A percentile compares a stretch with the other conserved stretches of the same genome.
Evolutionary conservation across 2,113 vertebrate species (phyloP).

Genomic region (Gobius niger): DNA sequence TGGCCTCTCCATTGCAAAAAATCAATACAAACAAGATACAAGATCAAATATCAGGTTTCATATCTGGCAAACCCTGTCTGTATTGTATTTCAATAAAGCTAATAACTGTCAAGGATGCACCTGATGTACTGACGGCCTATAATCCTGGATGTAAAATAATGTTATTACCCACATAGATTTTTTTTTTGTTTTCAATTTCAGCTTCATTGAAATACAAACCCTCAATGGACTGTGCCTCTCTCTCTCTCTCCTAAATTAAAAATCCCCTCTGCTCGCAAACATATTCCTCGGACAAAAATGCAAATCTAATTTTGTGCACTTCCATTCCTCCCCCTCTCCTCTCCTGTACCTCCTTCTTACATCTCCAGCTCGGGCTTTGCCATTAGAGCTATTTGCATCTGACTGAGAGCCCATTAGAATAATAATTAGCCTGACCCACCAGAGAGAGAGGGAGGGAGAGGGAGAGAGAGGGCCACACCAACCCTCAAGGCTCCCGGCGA

Average conservation of each 20-base stretch:
- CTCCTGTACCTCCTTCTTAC: conserved; percentile 1
- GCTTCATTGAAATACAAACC: conserved; percentile 43
- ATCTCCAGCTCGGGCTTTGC: conserved; percentile 58
- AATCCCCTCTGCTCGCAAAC: conserved; percentile 14
- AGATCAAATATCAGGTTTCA: conserved; percentile 2
- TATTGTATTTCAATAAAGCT: conserved; percentile 7
- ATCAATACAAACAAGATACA: conserved; percentile 4
- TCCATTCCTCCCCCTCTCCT: conserved; percentile 39
- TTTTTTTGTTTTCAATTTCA: background rate
- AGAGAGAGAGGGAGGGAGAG: conserved; percentile 41
- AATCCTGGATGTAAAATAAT: background rate
- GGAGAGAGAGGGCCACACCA: conserved; percentile 41
- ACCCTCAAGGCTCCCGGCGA: conserved; percentile 43
- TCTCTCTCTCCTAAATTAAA: conserved; percentile 15
- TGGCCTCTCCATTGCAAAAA: background rate
- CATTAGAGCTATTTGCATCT: conserved; percentile 81
- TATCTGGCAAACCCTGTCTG: background rate
- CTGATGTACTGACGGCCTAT: background rate
- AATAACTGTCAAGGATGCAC: conserved; percentile 8
- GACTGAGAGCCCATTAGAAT: conserved; percentile 81
- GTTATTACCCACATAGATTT: conserved; percentile 11
- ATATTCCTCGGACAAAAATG: conserved; percentile 66
- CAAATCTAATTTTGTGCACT: conserved; percentile 69
- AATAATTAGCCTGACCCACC: conserved; percentile 81
- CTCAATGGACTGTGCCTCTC: conserved; percentile 17